Evolutionary conservation across 2,888 invertebrate genomes (phyloP).

Genomic region (Megaustenia siamemsis): DNA sequence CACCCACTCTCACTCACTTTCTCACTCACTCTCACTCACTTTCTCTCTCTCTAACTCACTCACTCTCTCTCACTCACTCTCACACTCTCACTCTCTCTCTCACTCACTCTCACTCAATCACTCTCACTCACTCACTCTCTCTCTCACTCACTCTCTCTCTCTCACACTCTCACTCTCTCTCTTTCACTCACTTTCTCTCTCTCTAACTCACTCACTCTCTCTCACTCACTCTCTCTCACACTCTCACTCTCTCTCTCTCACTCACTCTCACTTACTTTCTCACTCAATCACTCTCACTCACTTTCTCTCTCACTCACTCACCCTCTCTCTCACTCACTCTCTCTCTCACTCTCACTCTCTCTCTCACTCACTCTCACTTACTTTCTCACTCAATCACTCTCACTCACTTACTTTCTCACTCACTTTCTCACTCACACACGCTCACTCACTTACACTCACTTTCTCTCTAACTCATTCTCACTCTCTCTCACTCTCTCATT

Average conservation of each 20-base stretch:
- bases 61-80: background rate
- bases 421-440: too few species aligned
- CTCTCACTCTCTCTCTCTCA: background rate
- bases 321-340: too few species aligned
- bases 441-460: too few species aligned
- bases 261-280: background rate
- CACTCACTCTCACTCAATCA: background rate
- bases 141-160: background rate
- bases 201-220: background rate
- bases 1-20: background rate
- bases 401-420: too few species aligned
- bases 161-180: background rate
- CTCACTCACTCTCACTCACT: background rate
- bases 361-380: too few species aligned
- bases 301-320: too few species aligned
- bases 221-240: background rate
- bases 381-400: too few species aligned
- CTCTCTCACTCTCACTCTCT: too few species aligned
- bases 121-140: slow-evolving; percentile 3
- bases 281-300: too few species aligned
- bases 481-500: too few species aligned
- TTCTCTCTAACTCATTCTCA: too few species aligned
- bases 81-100: background rate
- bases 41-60: background rate
- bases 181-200: background rate